phyloP scores from a whole-genome alignment of 2,888 invertebrate genomes.

The Athrips mouffetella region DNA sequence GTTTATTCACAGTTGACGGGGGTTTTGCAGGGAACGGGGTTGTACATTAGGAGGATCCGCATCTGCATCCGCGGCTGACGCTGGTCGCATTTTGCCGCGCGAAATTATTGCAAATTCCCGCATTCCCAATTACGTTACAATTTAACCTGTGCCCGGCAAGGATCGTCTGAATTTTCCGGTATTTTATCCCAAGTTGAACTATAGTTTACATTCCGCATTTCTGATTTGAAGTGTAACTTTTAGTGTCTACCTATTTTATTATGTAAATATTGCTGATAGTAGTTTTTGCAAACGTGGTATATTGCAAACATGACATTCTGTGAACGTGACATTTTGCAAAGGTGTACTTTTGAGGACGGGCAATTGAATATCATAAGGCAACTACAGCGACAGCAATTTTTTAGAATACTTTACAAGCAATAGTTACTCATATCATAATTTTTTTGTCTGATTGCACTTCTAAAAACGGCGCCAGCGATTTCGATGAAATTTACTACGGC shows the following conservation, averaged over 20 bases:
- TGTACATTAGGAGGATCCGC: constrained; percentile 31
- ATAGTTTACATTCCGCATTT: neutral
- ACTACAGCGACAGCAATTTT: no score
- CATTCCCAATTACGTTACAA: constrained; percentile 36
- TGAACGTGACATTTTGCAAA: no score
- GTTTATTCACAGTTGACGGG: neutral
- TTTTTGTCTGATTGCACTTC: no score
- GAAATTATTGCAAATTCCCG: constrained; percentile 33
- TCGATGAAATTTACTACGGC: no score
- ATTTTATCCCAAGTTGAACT: constrained; percentile 1
- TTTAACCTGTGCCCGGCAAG: constrained; percentile 27
- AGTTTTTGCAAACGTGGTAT: no score
- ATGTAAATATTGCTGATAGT: no score
- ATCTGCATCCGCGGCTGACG: constrained; percentile 24
- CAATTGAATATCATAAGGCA: no score
- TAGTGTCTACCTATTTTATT: neutral
- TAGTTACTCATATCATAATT: no score
- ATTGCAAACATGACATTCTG: no score
- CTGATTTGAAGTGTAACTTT: neutral
- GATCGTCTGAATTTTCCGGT: constrained; percentile 1
- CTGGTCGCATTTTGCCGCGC: constrained; percentile 27
- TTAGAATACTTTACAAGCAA: no score
- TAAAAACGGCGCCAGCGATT: no score
- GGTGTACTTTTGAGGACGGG: no score
- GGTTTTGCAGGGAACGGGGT: constrained; percentile 19